Percentiles rank a stretch among this genome's conserved stretches.
These are phyloP conservation scores for Pseudococcus longispinus DNA, from an alignment of 2,888 invertebrate species.

Conservation along the genomic window DNA sequence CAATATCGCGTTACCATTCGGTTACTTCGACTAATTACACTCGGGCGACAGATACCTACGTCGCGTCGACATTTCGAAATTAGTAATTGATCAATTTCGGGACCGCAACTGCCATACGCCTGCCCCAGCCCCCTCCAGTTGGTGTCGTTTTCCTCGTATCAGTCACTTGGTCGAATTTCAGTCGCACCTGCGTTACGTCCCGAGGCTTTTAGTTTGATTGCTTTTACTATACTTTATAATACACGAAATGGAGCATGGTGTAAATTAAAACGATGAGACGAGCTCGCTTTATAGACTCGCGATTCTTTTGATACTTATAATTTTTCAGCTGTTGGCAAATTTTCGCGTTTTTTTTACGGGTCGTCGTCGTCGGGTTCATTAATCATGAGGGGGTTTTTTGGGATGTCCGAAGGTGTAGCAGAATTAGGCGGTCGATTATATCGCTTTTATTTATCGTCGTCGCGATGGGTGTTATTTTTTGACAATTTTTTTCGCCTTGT, in stretches of 20 bases:
- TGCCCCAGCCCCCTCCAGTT: neutral
- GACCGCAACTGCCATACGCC: neutral
- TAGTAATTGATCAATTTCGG: neutral
- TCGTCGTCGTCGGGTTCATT: neutral
- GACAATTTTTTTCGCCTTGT: neutral
- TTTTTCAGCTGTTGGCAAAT: neutral
- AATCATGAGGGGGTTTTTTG: neutral
- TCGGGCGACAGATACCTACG: neutral
- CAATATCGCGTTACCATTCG: too few relatives aligned
- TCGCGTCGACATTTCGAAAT: neutral
- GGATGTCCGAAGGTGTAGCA: neutral
- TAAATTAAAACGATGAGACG: neutral
- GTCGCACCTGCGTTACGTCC: neutral
- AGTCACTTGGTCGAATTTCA: conserved; percentile 2
- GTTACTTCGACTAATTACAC: too few relatives aligned
- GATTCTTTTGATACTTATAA: neutral
- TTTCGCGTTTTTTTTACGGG: neutral
- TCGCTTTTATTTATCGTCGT: neutral
- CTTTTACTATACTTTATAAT: neutral
- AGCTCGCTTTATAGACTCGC: neutral
- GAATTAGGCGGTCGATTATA: neutral
- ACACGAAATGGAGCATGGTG: neutral
- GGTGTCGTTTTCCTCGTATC: neutral
- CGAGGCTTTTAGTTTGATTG: neutral
- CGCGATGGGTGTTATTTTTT: neutral